These are phyloP conservation scores for Athene cunicularia DNA, from an alignment of 2,113 vertebrate genomes.

Conservation along the genomic window DNA sequence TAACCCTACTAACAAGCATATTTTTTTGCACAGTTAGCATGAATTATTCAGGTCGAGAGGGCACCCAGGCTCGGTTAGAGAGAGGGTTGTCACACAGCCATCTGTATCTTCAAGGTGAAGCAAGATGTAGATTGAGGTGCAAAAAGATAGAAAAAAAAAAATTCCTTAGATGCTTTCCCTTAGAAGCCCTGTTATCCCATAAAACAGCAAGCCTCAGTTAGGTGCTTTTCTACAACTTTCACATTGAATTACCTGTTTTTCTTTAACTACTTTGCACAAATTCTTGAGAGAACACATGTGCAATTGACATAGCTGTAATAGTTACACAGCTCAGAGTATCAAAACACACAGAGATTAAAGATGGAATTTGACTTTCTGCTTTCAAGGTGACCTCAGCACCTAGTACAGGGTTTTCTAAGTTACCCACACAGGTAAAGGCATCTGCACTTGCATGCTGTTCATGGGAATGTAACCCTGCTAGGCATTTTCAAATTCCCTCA, in stretches of 20 bases:
- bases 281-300: neutral
- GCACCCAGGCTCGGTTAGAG: neutral
- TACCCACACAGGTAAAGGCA: neutral
- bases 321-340: neutral
- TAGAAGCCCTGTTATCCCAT: fast-evolving
- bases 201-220: neutral
- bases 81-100: neutral
- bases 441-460: neutral
- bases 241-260: neutral
- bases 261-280: neutral
- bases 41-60: neutral
- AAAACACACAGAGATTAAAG: neutral
- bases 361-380: neutral
- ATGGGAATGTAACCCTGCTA: neutral
- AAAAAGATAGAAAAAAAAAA: neutral
- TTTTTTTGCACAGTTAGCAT: neutral
- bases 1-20: neutral
- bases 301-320: neutral
- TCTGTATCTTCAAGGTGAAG: neutral
- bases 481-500: neutral
- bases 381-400: neutral
- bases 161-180: neutral
- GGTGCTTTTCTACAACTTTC: neutral
- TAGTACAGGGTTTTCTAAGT: neutral
- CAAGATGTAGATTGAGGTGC: neutral